phyloP scores from a whole-genome alignment of 2,888 invertebrate genomes.

The Nymphalis c-album region DNA sequence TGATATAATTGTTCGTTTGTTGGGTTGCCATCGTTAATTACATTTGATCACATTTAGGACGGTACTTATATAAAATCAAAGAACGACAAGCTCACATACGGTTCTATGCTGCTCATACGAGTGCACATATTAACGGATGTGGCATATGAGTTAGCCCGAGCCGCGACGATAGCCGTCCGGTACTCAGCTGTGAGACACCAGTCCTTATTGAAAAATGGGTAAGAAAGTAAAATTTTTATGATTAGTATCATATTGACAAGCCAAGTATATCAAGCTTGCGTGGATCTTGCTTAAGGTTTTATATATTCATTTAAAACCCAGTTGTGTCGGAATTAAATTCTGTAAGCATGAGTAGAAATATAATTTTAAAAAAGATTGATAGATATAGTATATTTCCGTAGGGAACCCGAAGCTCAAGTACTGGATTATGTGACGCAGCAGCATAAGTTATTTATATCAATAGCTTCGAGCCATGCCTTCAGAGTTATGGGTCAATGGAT shows the following conservation, averaged over 20 bases:
- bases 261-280: too few relatives aligned
- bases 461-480: conserved; percentile 90
- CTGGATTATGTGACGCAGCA: conserved; percentile 96
- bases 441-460: conserved; percentile 83
- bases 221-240: conserved; percentile 37
- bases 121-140: conserved; percentile 90
- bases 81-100: conserved; percentile 89
- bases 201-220: conserved; percentile 90
- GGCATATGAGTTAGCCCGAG: conserved; percentile 87
- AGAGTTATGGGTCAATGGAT: conserved; percentile 86
- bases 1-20: too few relatives aligned
- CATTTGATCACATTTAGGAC: conserved; percentile 75
- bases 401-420: conserved; percentile 91
- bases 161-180: conserved; percentile 92
- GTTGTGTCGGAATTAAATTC: too few relatives aligned
- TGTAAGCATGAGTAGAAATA: too few relatives aligned
- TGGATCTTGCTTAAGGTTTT: too few relatives aligned
- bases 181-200: conserved; percentile 95
- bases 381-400: conserved; percentile 49
- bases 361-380: too few relatives aligned
- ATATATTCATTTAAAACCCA: too few relatives aligned
- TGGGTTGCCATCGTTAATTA: background rate
- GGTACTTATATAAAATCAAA: conserved; percentile 92
- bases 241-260: too few relatives aligned
- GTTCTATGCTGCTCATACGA: conserved; percentile 95